These are phyloP conservation scores for Poecilia latipinna DNA, from an alignment of 2,113 vertebrate genomes.

Conservation along the genomic window DNA sequence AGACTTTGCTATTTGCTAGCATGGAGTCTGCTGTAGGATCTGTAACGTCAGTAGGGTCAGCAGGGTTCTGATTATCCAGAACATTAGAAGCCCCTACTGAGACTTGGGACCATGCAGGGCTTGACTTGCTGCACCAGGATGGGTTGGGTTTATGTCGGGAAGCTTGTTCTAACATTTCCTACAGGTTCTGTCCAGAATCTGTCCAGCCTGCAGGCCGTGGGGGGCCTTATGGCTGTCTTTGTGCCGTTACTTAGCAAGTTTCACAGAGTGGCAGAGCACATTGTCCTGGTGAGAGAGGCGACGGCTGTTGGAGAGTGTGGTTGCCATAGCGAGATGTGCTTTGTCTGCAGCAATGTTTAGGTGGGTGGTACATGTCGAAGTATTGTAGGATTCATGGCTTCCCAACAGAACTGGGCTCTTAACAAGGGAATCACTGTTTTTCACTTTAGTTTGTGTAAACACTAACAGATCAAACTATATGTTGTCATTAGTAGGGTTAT, in stretches of 20 bases:
- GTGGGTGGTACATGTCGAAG: not conserved
- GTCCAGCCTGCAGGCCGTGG: not conserved
- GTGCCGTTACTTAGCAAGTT: not conserved
- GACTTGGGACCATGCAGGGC: not conserved
- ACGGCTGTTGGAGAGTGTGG: not conserved
- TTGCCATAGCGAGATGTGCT: conserved; percentile 2
- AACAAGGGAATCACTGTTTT: not conserved
- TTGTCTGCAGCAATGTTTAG: conserved; percentile 1
- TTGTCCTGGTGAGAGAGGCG: not conserved
- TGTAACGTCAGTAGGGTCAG: too few species aligned
- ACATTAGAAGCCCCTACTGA: not conserved
- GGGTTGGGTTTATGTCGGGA: not conserved
- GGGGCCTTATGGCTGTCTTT: not conserved
- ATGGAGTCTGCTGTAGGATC: too few species aligned
- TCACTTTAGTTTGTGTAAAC: not conserved
- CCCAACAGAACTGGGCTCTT: not conserved
- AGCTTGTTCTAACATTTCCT: not conserved
- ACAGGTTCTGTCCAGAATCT: not conserved
- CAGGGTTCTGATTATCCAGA: not conserved
- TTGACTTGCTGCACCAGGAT: not conserved
- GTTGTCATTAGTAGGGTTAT: not conserved
- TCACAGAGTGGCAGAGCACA: not conserved
- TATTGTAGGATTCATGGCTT: not conserved
- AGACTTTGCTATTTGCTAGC: too few species aligned
- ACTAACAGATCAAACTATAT: not conserved